Evolutionary conservation across 1,140 invertebrate genomes (phyloP), one percentile per base, ranked within the genome.

Genomic region (Drosophila arizonae): DNA sequence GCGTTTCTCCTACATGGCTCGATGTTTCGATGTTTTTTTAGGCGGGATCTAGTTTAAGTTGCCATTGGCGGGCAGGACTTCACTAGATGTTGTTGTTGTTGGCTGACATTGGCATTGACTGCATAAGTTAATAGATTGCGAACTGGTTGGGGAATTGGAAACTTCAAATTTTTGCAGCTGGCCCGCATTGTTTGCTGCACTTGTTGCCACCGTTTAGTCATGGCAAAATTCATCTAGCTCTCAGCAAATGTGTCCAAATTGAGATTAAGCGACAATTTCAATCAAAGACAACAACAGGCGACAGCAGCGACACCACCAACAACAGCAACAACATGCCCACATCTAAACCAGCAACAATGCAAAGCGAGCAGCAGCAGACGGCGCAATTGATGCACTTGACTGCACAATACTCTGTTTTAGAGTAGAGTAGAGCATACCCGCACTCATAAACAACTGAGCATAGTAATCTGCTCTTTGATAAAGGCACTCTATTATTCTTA

Each of bases 181-280:
- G 67, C 51, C 72, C 63, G 58, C 60, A 70, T 72, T 76, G 62
- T 70, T 71, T 71, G 51, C 72, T 64, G 68, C 73, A 80, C 81
- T 79, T 64, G 81, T 79, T 64, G 81, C 43, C 58, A 51, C 56
- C 24, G 52, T 48, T 67, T 58, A 63, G 57, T 52, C 69, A 54
- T 57, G 57, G 46, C 24, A 70, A 60, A 66, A 77, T 71, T 76
- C 60, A 70, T 81, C 50, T 33, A 45, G 57, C 76, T 69, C 71
- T 79, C 82, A 67, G 55, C 72, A 81, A 79, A 84, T 79, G 61
- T 70, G 69, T 64, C 76, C 80, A 81, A 82, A 82, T 82, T 76
- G 76, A 87, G 79, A 82, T 86, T 79, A 86, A 87, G 58, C 84
- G 82, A 88, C 82, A 87, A 76, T 82, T 86, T 86, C 67, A 87